A percentile compares a stretch with the other conserved stretches of the same genome.
These are phyloP conservation scores for Ceryle rudis DNA, from an alignment of 2,797 vertebrate genomes.

Conservation along the genomic window DNA sequence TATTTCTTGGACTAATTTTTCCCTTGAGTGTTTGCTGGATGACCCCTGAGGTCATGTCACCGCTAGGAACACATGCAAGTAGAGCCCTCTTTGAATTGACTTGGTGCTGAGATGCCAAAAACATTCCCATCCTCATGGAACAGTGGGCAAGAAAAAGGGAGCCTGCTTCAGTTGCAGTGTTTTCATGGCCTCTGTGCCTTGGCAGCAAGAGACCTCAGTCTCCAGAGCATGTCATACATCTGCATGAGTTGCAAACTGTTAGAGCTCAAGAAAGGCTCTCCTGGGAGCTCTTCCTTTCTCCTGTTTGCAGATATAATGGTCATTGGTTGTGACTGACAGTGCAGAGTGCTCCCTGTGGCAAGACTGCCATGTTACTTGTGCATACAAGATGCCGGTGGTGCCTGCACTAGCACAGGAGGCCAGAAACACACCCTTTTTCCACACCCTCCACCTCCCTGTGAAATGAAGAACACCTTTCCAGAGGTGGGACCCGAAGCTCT, in stretches of 20 bases:
- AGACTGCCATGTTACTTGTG: fast-evolving
- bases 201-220: neutral
- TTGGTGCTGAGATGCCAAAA: neutral
- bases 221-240: neutral
- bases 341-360: neutral
- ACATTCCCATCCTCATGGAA: neutral
- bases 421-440: neutral
- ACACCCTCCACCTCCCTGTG: neutral
- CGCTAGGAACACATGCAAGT: neutral
- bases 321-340: neutral
- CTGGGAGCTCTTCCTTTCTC: neutral
- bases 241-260: neutral
- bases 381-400: neutral
- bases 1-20: neutral
- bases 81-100: neutral
- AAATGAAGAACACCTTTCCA: neutral
- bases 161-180: neutral
- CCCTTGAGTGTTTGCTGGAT: neutral
- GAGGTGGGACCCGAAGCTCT: neutral
- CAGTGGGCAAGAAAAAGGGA: neutral
- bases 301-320: neutral
- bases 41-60: neutral
- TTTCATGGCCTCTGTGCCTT: neutral
- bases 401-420: neutral
- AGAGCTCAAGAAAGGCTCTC: neutral